Base-by-base conservation (phyloP, 1,140 invertebrate genomes). In the Magallana gigas region DNA sequence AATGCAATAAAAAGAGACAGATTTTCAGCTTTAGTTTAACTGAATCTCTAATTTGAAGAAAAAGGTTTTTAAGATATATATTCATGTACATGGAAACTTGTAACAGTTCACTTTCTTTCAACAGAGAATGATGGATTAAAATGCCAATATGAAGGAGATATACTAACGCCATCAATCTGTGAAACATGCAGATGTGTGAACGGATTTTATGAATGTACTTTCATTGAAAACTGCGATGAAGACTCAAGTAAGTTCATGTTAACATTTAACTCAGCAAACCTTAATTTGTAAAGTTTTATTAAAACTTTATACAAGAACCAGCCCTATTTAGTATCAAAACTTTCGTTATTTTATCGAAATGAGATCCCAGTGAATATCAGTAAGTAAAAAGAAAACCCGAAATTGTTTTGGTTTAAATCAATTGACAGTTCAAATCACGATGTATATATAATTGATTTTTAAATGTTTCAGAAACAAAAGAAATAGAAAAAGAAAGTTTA, bases 401-500 rank as follows among this genome's bases (percentile, higher is more conserved):
- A 2, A 0, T 48, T 48, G 1, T 48, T 48, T 48, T 48, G 5
- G 2, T 48, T 48, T 48, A 48, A 4, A 48, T 48, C 36, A 48
- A 48, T 2, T 48, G 3, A 48, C 36, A 48, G 1, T 48, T 48
- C 36, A 48, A 4, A 48, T 48, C 36, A 48, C 36, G 36, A 48
- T 48, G 36, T 5, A 48, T 48, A 48, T 48, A 48, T 48, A 48
- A 48, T 48, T 5, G 3, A 16, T n/a, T 16, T 16, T 64, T 62
- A n/a, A n/a, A 64, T 16, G 14, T 64, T n/a, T 12, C 68, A 76
- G 68, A 76, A 23, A 76, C 68, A 29, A 23, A 23, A 23, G 68
- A 76, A 76, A 76, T 36, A 29, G 68, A 76, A 76, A 76, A 76
- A 12, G 68, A 76, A 76, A 76, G 23, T 29, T 76, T 76, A 36